phyloP scores from a whole-genome alignment of 2,888 invertebrate genomes.

The Ochropleura plecta region DNA sequence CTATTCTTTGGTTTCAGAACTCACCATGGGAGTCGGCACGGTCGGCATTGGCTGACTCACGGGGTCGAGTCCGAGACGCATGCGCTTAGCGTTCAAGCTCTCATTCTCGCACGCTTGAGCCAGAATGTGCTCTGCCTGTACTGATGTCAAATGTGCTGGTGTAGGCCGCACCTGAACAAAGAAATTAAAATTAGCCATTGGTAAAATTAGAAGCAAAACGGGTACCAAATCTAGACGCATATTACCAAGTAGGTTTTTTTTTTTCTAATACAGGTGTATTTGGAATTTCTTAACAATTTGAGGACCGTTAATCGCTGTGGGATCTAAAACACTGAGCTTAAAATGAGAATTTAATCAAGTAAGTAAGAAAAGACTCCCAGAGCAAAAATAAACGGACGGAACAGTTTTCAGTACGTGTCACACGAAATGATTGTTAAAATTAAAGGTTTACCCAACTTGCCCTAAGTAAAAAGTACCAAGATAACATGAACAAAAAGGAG shows the following conservation, averaged over 20 bases:
- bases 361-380: neutral
- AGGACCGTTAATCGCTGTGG: neutral
- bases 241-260: neutral
- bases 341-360: neutral
- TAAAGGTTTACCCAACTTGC: slow-evolving; percentile 54
- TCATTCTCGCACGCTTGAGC: slow-evolving; percentile 99
- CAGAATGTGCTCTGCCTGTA: slow-evolving; percentile 98
- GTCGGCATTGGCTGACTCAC: slow-evolving; percentile 97
- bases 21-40: slow-evolving; percentile 91
- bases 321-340: neutral
- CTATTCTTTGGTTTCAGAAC: slow-evolving; percentile 48
- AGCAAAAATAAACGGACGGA: neutral
- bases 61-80: slow-evolving; percentile 98
- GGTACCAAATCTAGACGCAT: neutral
- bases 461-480: slow-evolving; percentile 50
- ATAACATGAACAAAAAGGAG: slow-evolving; percentile 69
- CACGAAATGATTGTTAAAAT: neutral
- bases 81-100: slow-evolving; percentile 98
- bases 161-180: slow-evolving; percentile 95
- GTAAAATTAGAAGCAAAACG: neutral
- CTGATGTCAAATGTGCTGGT: slow-evolving; percentile 98
- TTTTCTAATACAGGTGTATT: neutral
- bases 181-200: slow-evolving; percentile 5
- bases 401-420: too few species aligned
- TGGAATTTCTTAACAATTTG: neutral